Conservation (phyloP, 2,113 vertebrate species). For the Labeo rohita region DNA sequence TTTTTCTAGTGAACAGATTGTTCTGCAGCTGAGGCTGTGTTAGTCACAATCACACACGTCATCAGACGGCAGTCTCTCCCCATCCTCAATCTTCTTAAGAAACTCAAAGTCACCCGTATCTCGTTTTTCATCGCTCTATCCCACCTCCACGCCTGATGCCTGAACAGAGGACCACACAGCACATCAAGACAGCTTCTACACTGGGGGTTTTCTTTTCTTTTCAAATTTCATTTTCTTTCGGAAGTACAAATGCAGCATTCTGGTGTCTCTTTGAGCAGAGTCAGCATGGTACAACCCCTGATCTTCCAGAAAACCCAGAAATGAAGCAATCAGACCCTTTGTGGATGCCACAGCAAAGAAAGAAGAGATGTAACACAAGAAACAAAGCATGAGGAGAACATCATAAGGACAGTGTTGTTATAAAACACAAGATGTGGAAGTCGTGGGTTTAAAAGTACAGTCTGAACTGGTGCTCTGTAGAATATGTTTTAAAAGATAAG, state of each 20-base stretch:
- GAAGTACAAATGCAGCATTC: neutral
- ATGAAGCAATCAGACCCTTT: neutral
- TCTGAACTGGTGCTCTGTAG: neutral
- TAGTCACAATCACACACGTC: slow-evolving; percentile 9
- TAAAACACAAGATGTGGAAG: neutral
- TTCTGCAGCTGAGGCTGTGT: neutral
- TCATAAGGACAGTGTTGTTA: neutral
- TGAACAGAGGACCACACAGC: neutral
- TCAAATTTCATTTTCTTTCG: neutral
- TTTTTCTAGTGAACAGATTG: slow-evolving; percentile 21
- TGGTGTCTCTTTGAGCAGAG: neutral
- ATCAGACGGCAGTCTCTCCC: neutral
- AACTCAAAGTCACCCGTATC: neutral
- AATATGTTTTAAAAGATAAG: neutral
- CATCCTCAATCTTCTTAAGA: slow-evolving; percentile 16
- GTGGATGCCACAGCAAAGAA: slow-evolving; percentile 11
- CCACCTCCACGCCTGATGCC: slow-evolving; percentile 10
- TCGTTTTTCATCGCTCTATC: neutral
- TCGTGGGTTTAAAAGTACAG: neutral
- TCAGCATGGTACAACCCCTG: slow-evolving; percentile 15
- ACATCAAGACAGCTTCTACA: neutral
- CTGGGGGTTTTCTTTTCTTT: neutral
- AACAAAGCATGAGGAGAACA: neutral
- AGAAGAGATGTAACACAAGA: neutral
- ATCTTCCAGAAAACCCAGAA: slow-evolving; percentile 8